Evolutionary conservation across 2,797 vertebrate species (phyloP).

Genomic region (Valencia hispanica): DNA sequence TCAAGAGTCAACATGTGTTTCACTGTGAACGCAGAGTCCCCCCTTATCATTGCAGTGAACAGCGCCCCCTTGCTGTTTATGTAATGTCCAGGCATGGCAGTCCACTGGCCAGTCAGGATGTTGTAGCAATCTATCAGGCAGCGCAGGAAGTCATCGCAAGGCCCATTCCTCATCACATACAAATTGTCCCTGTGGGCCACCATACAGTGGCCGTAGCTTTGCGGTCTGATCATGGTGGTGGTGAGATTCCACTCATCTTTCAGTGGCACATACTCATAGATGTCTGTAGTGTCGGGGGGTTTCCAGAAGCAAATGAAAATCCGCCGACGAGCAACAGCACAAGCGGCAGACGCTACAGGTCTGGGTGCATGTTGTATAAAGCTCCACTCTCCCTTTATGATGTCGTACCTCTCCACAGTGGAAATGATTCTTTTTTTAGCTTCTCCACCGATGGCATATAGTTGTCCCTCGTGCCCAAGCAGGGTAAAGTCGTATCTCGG

Average conservation of each 20-base stretch:
- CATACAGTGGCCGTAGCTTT: slow-evolving; percentile 98
- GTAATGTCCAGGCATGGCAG: slow-evolving; percentile 87
- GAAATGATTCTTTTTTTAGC: slow-evolving; percentile 83
- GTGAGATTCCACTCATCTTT: slow-evolving; percentile 83
- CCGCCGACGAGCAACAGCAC: slow-evolving; percentile 85
- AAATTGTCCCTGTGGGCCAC: slow-evolving; percentile 92
- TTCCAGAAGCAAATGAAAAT: slow-evolving; percentile 96
- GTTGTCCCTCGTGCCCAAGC: slow-evolving; percentile 83
- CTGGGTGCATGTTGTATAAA: slow-evolving; percentile 86
- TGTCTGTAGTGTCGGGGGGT: slow-evolving; percentile 88
- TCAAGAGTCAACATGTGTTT: slow-evolving; percentile 91
- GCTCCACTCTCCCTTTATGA: slow-evolving; percentile 81
- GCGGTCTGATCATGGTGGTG: slow-evolving; percentile 86
- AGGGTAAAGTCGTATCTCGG: slow-evolving; percentile 89
- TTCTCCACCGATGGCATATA: slow-evolving; percentile 92
- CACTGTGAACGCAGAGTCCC: slow-evolving; percentile 90
- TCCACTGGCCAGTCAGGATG: slow-evolving; percentile 92
- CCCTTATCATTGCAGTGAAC: slow-evolving; percentile 88
- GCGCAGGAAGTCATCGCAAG: slow-evolving; percentile 90
- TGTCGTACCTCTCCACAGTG: slow-evolving; percentile 86
- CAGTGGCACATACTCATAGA: slow-evolving; percentile 85
- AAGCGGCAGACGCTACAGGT: slow-evolving; percentile 84
- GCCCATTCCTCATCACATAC: slow-evolving; percentile 95
- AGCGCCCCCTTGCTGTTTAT: slow-evolving; percentile 97
- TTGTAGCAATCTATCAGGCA: slow-evolving; percentile 94